Evolutionary conservation across 1,140 invertebrate genomes (phyloP), one percentile per base, ranked within the genome.

Genomic region (Eriosoma lanigerum): DNA sequence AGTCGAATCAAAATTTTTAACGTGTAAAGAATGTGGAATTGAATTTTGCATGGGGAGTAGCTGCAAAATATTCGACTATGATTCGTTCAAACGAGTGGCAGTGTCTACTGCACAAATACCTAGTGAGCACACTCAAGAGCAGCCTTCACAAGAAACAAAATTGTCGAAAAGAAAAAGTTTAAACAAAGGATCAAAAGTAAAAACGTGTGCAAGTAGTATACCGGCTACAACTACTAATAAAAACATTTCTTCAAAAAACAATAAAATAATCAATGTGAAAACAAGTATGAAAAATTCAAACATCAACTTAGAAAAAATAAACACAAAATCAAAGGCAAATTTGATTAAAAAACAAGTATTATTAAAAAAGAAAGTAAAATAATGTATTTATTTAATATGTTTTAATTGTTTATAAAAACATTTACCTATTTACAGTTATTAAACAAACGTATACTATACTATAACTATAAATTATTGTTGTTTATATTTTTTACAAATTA

Each of bases 21-120:
- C 91, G 15, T 96, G 94, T 84, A 83, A 86, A 0, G 92, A 95
- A 84, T 96, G 94, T 83, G 91, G 91, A 3, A 93, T 95, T 84
- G 94, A 96, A 85, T 93, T 94, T 86, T 96, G 94, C 84, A 90
- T 89, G 83, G 92, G 92, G 86, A 86, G 87, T 82, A 82, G 82
- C 0, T 89, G 88, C 58, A 83, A 81, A 0, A 84, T 87, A 58
- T 88, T 88, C 54, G 86, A 86, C 72, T 89, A 89, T 81, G 88
- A 89, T 83, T 83, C 86, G 0, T 88, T 82, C 24, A 76, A 82
- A 68, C 44, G 82, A 24, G 15, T 32, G 1, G n/a, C 44, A 1
- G 24, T 29, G 15, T 24, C 56, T 2, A 24, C 75, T 1, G 17
- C 9, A 10, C 52, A 29, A 8, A 10, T 56, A 4, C 26, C 26